Percentiles rank a stretch among this genome's conserved stretches.
Conservation (phyloP, 2,797 vertebrate species). For the Paramormyrops hopkinsi region DNA sequence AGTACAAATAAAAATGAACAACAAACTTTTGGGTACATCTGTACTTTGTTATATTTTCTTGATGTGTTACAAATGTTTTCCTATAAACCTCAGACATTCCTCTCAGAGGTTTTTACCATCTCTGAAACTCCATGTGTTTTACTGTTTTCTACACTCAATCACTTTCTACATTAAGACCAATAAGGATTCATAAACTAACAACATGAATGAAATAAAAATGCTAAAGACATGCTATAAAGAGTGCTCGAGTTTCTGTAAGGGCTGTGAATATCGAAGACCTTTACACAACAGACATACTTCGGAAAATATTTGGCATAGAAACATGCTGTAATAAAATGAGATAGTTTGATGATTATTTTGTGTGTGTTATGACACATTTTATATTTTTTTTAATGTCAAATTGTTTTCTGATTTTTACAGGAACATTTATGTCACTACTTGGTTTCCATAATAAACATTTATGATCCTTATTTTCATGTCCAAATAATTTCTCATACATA, state of each 20-base stretch:
- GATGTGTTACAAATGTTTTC: conserved; percentile 4
- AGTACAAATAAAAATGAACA: not conserved
- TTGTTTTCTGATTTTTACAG: not conserved
- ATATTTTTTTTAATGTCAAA: not conserved
- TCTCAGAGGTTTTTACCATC: not conserved
- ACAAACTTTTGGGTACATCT: not conserved
- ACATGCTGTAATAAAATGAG: not conserved
- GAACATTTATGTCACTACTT: not conserved
- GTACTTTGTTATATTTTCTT: not conserved
- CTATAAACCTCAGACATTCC: not conserved
- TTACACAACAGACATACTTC: not conserved
- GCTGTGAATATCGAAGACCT: not conserved
- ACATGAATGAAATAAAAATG: not conserved
- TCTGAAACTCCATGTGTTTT: not conserved
- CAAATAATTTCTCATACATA: not conserved
- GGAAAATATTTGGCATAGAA: not conserved
- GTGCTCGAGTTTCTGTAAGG: not conserved
- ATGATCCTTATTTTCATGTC: not conserved
- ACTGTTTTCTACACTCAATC: not conserved
- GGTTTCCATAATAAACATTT: not conserved
- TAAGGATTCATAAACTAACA: not conserved
- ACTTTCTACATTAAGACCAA: not conserved
- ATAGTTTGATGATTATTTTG: not conserved
- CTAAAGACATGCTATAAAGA: not conserved
- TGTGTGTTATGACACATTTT: not conserved